Conservation (phyloP, 2,888 invertebrate genomes). For the Crioceris asparagi region DNA sequence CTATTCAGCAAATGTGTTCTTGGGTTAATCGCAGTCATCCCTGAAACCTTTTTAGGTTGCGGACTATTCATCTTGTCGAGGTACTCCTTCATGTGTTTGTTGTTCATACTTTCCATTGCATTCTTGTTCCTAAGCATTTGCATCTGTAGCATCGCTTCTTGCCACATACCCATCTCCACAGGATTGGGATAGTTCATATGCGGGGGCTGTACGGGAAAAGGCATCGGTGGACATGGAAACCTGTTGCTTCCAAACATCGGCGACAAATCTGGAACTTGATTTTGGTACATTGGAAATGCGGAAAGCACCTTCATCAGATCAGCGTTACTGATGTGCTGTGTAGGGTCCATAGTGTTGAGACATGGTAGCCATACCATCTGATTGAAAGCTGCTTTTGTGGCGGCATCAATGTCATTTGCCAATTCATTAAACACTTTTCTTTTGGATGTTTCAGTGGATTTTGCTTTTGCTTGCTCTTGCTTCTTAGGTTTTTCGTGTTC, state of each 20-base stretch:
- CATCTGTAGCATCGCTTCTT: slow-evolving; percentile 49
- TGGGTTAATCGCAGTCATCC: slow-evolving; percentile 7
- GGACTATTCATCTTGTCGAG: slow-evolving; percentile 20
- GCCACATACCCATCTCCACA: slow-evolving; percentile 56
- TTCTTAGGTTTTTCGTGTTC: slow-evolving; percentile 25
- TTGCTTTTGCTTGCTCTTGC: slow-evolving; percentile 22
- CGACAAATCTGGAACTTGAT: slow-evolving; percentile 39
- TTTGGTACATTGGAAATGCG: slow-evolving; percentile 39
- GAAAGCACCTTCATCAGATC: slow-evolving; percentile 47
- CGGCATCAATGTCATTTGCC: slow-evolving; percentile 57
- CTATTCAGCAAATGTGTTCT: slow-evolving; percentile 12
- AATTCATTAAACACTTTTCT: slow-evolving; percentile 31
- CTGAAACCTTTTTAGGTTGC: slow-evolving; percentile 1
- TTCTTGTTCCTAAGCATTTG: slow-evolving; percentile 29
- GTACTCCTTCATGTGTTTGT: slow-evolving; percentile 20
- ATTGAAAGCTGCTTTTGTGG: slow-evolving; percentile 56
- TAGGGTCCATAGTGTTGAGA: slow-evolving; percentile 50
- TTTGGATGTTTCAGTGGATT: slow-evolving; percentile 6
- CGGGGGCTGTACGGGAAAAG: slow-evolving; percentile 28
- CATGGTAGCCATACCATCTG: slow-evolving; percentile 70
- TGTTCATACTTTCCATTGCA: slow-evolving; percentile 25
- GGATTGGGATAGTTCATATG: slow-evolving; percentile 45
- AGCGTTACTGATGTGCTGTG: slow-evolving; percentile 40
- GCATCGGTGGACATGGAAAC: slow-evolving; percentile 39
- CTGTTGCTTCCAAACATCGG: slow-evolving; percentile 38